Base-by-base conservation (phyloP, 2,888 invertebrate genomes). In the Ellobium chinense region DNA sequence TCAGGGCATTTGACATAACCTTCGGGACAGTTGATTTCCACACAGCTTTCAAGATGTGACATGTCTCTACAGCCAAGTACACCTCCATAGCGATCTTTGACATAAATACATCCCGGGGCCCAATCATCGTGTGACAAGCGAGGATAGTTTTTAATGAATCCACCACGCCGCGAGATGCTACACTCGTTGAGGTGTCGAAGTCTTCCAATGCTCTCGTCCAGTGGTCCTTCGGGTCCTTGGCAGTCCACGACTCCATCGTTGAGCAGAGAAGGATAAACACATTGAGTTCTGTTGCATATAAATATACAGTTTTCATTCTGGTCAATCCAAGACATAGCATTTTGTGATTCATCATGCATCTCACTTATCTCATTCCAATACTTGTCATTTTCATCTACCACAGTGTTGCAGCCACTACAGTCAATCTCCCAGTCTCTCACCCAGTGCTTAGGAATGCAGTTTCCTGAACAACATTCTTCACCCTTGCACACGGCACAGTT, bases 1-100 rank as follows among this genome's bases (percentile, higher is more conserved):
- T 5, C 9, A n/a, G 63, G 63, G 31, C 75, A 75, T 24, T 75
- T 75, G n/a, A 31, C 4, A n/a, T 65, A 75, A 27, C 75, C 65
- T n/a, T 29, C 78, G 5, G 68, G 54, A 60, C 81, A 81, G 27
- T 2, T 2, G 31, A 70, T 62, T 7, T 65, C 62, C n/a, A 68
- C 68, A 37, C 82, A 82, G 29, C 75, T 27, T 9, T 21, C 46
- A 18, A 96, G 92, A 94, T 92, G 75, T 0, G 46, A 46, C 58
- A 63, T 46, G 24, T 63, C 65, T 2, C n/a, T n/a, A 31, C 75
- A 75, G 27, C 75, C 75, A 2, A 65, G 14, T 24, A 75, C 24
- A 12, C 54, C 27, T 2, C 54, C 65, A 31, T 73, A 73, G 0
- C 60, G 12, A 39, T 73, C 73, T 75, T 36, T 75, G 24, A 65